Percentiles rank a stretch among this genome's conserved stretches.
Conservation (phyloP, 2,797 vertebrate genomes). For the Tachyglossus aculeatus region DNA sequence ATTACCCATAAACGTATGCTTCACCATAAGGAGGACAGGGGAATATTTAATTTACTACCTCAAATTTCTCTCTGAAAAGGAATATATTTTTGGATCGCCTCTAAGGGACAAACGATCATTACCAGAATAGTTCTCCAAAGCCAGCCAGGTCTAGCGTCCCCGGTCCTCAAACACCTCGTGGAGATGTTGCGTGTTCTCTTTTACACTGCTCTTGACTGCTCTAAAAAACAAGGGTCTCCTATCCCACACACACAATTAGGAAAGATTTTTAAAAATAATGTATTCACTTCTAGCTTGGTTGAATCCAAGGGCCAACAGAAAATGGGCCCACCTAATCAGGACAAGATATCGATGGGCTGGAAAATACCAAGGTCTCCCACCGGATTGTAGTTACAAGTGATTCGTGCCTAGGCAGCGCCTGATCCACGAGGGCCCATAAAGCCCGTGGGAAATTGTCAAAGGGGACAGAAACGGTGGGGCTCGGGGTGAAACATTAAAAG, state of each 20-base stretch:
- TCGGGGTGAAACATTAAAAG: background rate
- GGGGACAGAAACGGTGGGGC: too few species aligned
- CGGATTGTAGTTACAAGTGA: conserved; percentile 33
- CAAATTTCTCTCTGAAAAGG: background rate
- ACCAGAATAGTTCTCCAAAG: background rate
- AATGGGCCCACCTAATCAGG: conserved; percentile 64
- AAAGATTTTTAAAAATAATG: too few species aligned
- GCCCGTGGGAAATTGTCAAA: too few species aligned
- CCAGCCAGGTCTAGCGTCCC: background rate
- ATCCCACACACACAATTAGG: too few species aligned
- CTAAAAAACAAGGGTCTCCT: too few species aligned
- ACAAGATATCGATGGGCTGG: conserved; percentile 36
- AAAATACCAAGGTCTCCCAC: conserved; percentile 28
- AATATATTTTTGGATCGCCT: conserved; percentile 15
- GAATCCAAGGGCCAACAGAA: too few species aligned
- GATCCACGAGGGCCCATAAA: too few species aligned
- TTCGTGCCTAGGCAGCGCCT: too few species aligned
- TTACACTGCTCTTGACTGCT: too few species aligned
- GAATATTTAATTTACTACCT: conserved; percentile 12
- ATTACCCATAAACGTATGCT: background rate
- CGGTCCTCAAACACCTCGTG: background rate
- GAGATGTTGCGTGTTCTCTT: too few species aligned
- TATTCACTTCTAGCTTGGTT: too few species aligned
- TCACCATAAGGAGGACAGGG: background rate
- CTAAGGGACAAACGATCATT: background rate